Evolutionary conservation across 1,140 invertebrate species (phyloP), one percentile per base, ranked within the genome.

Genomic region (Parapsyche elsis): DNA sequence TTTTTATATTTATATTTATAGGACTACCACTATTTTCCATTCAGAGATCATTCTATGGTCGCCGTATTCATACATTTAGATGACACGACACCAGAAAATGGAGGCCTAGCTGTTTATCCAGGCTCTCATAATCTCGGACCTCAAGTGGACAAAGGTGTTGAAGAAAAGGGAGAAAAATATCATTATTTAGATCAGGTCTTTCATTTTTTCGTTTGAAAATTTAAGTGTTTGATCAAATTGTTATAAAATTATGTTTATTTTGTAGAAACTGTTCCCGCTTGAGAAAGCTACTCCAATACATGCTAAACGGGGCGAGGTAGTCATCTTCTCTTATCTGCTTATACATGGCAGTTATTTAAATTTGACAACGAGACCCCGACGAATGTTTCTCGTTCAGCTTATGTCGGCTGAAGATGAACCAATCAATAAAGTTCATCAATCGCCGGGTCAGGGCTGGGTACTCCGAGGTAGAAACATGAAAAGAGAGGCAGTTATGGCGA

Each of bases 1-100:
- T 9, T 71, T 64, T 12, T 46, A 46, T 46, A 14, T 9, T 46
- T 46, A 14, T 46, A 74, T 74, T 57, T 80, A 14, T 84, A 91
- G 90, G 92, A 92, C 78, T 92, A 93, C 83, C 91, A 89, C 45
- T 92, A 92, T 81, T 92, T 92, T 83, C 92, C 92, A 0, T 91
- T 90, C 82, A 87, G 91, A 81, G 90, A 92, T 0, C 88, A 92
- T 83, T 89, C 90, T 0, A 91, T 92, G 90, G 86, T 91, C 0
- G 92, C 92, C 0, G 90, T 91, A 0, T 92, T 93, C 82, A 84
- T 92, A 9, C 90, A 92, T 83, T 80, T 93, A 70, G 91, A 92
- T 81, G 91, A 90, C 30, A 89, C 90, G 1, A 88, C 88, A 16
- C 88, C 90, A 0, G 89, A 91, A 77, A 93, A 92, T 81, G 92